Conservation (phyloP, 2,888 invertebrate species). For the Harpalus rufipes region DNA sequence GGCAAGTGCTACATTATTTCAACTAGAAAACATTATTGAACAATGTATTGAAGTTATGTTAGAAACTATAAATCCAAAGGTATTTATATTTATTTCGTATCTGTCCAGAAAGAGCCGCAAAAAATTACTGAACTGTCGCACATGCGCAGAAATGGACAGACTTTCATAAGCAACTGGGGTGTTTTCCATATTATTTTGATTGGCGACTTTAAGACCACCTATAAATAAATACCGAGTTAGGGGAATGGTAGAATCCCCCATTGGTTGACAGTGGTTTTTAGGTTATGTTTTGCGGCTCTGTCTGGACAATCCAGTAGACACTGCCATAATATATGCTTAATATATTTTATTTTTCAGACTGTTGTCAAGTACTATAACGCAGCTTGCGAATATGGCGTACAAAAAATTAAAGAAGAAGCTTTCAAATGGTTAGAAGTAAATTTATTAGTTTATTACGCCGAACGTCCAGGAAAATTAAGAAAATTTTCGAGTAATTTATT, state of each 20-base stretch:
- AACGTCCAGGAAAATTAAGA: slow-evolving; percentile 79
- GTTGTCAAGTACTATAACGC: slow-evolving; percentile 85
- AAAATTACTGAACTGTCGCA: too few relatives aligned
- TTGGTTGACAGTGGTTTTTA: too few relatives aligned
- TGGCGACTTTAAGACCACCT: too few relatives aligned
- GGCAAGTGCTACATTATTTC: slow-evolving; percentile 87
- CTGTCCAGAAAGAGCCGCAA: too few relatives aligned
- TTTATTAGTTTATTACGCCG: slow-evolving; percentile 81
- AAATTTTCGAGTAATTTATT: slow-evolving; percentile 84
- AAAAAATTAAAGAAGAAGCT: slow-evolving; percentile 81
- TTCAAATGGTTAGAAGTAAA: slow-evolving; percentile 86
- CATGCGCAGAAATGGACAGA: too few relatives aligned
- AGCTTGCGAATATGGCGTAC: slow-evolving; percentile 84
- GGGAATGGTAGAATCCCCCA: too few relatives aligned
- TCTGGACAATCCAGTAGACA: too few relatives aligned
- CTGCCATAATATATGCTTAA: too few relatives aligned
- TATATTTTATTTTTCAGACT: slow-evolving; percentile 77
- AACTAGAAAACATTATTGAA: slow-evolving; percentile 86
- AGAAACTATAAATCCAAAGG: slow-evolving; percentile 85
- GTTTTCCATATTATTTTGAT: too few relatives aligned
- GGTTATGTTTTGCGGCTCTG: too few relatives aligned
- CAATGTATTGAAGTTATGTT: slow-evolving; percentile 87
- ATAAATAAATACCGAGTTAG: too few relatives aligned
- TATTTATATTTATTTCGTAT: slow-evolving; percentile 69
- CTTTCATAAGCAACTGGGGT: too few relatives aligned